Conservation (phyloP, 2,797 vertebrate species). For the Chlorospingus semifuscus region DNA sequence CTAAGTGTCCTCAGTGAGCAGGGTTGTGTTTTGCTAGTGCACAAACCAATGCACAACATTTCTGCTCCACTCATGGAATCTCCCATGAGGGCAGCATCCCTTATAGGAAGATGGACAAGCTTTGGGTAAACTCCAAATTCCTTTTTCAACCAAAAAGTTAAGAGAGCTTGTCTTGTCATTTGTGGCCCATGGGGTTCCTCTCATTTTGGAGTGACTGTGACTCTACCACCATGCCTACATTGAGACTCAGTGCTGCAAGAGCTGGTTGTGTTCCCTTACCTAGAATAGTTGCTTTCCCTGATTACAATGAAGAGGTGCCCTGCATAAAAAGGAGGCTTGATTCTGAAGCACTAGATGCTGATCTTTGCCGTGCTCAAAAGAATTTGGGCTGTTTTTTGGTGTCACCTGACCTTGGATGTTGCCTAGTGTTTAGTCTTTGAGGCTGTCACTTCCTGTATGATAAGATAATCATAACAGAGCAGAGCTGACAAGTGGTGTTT, state of each 20-base stretch:
- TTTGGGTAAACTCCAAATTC: not conserved
- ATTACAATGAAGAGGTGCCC: not conserved
- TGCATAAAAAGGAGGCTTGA: not conserved
- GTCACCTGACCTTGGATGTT: constrained; percentile 50
- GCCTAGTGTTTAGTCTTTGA: constrained; percentile 37
- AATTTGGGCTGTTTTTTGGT: not conserved
- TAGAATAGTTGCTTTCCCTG: not conserved
- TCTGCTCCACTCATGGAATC: not conserved
- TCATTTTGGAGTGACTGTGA: not conserved
- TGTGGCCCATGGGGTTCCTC: not conserved
- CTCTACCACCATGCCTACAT: not conserved
- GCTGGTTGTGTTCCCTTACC: not conserved
- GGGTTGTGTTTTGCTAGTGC: not conserved
- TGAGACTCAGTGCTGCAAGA: not conserved
- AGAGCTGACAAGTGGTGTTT: constrained; percentile 71
- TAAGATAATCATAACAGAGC: constrained; percentile 73
- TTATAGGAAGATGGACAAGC: not conserved
- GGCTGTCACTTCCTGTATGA: constrained; percentile 65
- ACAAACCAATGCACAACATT: not conserved
- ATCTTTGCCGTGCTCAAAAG: not conserved
- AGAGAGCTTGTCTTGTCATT: not conserved
- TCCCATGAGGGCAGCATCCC: not conserved
- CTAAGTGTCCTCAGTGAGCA: not conserved
- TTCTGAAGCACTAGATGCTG: not conserved
- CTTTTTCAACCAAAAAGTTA: not conserved